These are phyloP conservation scores for Dinoponera quadriceps DNA, from an alignment of 1,140 invertebrate species.

Conservation along the genomic window DNA sequence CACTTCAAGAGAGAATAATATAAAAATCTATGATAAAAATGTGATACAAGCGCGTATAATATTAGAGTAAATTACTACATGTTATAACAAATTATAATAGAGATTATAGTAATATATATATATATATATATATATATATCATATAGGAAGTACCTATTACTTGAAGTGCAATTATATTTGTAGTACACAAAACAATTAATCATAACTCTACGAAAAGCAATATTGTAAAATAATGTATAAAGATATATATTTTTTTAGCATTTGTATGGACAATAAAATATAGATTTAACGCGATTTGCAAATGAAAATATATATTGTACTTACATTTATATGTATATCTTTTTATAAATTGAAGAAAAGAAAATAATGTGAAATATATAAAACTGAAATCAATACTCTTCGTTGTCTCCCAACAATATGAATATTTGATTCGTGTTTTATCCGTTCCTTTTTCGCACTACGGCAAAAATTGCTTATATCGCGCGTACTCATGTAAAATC, in stretches of 20 bases:
- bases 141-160: slow-evolving; percentile 15
- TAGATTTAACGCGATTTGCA: not conserved
- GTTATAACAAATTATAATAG: slow-evolving; percentile 2
- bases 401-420: not conserved
- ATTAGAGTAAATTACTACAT: not conserved
- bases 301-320: slow-evolving; percentile 18
- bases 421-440: not conserved
- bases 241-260: slow-evolving; percentile 23
- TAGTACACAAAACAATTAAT: slow-evolving; percentile 27
- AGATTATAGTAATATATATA: not conserved
- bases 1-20: not conserved
- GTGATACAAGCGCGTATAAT: not conserved
- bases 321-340: slow-evolving; percentile 7
- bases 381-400: slow-evolving; percentile 23
- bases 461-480: not conserved
- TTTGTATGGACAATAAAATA: slow-evolving; percentile 23
- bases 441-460: not conserved
- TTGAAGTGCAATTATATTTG: slow-evolving; percentile 56
- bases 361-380: slow-evolving; percentile 4
- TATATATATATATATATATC: no score
- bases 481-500: not conserved
- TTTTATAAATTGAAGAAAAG: slow-evolving; percentile 20
- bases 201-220: slow-evolving; percentile 27
- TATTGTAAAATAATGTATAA: not conserved
- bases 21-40: slow-evolving; percentile 17